A percentile compares a stretch with the other conserved stretches of the same genome.
Evolutionary conservation across 2,888 invertebrate species (phyloP).

Genomic region (Itoplectis maculator): DNA sequence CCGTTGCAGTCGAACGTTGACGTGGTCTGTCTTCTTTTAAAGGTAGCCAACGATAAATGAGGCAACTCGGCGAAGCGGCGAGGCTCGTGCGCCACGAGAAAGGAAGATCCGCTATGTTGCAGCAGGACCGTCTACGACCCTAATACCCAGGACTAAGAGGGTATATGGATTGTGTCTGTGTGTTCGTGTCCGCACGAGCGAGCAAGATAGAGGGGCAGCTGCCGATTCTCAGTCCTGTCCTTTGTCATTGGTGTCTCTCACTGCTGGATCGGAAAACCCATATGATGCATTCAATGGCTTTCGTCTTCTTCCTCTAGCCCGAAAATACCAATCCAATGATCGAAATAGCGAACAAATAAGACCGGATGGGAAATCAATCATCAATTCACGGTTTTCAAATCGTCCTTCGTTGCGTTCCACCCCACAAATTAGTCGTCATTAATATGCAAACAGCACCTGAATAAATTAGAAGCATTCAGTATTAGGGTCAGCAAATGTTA

Average conservation of each 20-base stretch:
- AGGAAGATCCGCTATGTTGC: conserved; percentile 48
- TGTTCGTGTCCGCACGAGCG: conserved; percentile 65
- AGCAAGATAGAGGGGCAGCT: conserved; percentile 66
- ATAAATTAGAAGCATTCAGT: too few relatives aligned
- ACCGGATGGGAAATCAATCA: too few relatives aligned
- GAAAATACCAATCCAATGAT: background rate
- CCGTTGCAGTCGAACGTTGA: conserved; percentile 57
- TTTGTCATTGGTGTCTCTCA: conserved; percentile 60
- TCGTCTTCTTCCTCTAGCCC: background rate
- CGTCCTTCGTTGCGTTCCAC: too few relatives aligned
- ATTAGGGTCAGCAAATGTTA: too few relatives aligned
- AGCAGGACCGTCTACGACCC: conserved; percentile 24
- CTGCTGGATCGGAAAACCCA: conserved; percentile 42
- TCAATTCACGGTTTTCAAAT: too few relatives aligned
- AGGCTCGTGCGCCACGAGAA: conserved; percentile 57
- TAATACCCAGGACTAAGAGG: conserved; percentile 47
- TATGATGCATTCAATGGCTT: background rate
- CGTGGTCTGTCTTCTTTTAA: conserved; percentile 39
- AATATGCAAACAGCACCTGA: too few relatives aligned
- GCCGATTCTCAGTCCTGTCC: conserved; percentile 45
- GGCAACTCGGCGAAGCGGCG: conserved; percentile 43
- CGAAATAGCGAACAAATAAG: background rate
- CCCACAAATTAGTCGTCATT: too few relatives aligned
- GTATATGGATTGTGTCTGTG: conserved; percentile 45
- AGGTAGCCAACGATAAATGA: conserved; percentile 59